Evolutionary conservation across 2,888 invertebrate genomes (phyloP).

Genomic region (Pseudeuparius sepicola): DNA sequence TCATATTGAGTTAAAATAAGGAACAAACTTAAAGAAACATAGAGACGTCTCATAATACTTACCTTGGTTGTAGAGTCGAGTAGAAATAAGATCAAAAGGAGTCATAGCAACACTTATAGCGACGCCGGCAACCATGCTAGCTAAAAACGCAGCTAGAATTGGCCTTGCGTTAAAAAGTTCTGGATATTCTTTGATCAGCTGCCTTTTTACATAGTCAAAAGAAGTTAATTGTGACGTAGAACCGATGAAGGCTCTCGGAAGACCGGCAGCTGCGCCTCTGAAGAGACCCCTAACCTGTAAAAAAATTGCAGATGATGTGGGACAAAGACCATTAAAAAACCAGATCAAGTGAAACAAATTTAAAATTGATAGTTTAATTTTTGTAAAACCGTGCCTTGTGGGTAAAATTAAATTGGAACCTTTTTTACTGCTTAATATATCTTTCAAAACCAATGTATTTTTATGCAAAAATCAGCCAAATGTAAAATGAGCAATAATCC

Average conservation of each 20-base stretch:
- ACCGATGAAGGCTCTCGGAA: constrained; percentile 68
- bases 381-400: too few relatives aligned
- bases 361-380: too few relatives aligned
- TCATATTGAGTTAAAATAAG: too few relatives aligned
- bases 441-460: too few relatives aligned
- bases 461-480: too few relatives aligned
- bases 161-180: constrained; percentile 38
- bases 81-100: constrained; percentile 78
- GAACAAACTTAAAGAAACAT: too few relatives aligned
- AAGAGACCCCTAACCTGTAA: constrained; percentile 53
- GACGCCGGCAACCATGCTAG: constrained; percentile 68
- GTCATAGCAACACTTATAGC: constrained; percentile 68
- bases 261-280: constrained; percentile 63
- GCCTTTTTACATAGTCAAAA: constrained; percentile 56
- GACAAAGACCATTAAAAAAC: too few relatives aligned
- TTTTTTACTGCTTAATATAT: too few relatives aligned
- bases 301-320: constrained; percentile 7
- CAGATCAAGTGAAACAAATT: too few relatives aligned
- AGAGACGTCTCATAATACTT: constrained; percentile 33
- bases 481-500: too few relatives aligned
- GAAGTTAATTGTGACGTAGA: constrained; percentile 72
- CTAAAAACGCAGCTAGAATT: constrained; percentile 49
- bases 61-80: constrained; percentile 86
- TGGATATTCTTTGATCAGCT: constrained; percentile 31
- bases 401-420: too few relatives aligned